These are phyloP conservation scores for Ptychoptera albimana DNA, from an alignment of 2,888 invertebrate species.

Conservation along the genomic window DNA sequence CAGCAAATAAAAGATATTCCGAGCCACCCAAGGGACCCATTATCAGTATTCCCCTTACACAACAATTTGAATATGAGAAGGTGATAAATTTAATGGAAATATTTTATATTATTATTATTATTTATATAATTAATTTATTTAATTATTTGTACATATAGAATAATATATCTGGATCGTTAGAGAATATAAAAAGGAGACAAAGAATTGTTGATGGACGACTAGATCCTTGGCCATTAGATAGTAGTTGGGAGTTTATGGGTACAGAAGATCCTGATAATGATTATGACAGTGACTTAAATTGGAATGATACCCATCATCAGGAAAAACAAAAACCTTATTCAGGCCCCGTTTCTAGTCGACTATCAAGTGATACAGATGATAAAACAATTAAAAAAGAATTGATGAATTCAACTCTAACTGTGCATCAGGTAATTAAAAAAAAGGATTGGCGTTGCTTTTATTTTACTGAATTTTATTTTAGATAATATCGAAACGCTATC, in stretches of 20 bases:
- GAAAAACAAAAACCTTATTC: background rate
- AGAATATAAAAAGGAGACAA: slow-evolving; percentile 36
- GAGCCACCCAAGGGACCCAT: slow-evolving; percentile 35
- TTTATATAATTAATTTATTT: too few relatives aligned
- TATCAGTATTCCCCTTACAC: background rate
- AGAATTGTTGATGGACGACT: slow-evolving; percentile 27
- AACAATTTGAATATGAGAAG: background rate
- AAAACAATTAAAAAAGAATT: slow-evolving; percentile 23
- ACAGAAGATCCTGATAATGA: slow-evolving; percentile 28
- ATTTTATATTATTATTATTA: too few relatives aligned
- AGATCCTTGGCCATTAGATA: slow-evolving; percentile 69
- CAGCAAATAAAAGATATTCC: slow-evolving; percentile 40
- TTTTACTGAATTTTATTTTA: too few relatives aligned
- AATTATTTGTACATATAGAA: too few relatives aligned
- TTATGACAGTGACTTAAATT: slow-evolving; percentile 24
- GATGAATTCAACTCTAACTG: slow-evolving; percentile 37
- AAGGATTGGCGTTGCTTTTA: too few relatives aligned
- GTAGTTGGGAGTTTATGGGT: slow-evolving; percentile 83
- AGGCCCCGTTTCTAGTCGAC: background rate
- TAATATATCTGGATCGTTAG: slow-evolving; percentile 20
- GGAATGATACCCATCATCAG: slow-evolving; percentile 14
- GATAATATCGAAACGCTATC: slow-evolving; percentile 15
- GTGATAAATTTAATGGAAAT: background rate
- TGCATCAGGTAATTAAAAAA: slow-evolving; percentile 64
- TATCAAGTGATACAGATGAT: slow-evolving; percentile 4